These are phyloP conservation scores for Callocephalon fimbriatum DNA, from an alignment of 2,113 vertebrate genomes.

Conservation along the genomic window DNA sequence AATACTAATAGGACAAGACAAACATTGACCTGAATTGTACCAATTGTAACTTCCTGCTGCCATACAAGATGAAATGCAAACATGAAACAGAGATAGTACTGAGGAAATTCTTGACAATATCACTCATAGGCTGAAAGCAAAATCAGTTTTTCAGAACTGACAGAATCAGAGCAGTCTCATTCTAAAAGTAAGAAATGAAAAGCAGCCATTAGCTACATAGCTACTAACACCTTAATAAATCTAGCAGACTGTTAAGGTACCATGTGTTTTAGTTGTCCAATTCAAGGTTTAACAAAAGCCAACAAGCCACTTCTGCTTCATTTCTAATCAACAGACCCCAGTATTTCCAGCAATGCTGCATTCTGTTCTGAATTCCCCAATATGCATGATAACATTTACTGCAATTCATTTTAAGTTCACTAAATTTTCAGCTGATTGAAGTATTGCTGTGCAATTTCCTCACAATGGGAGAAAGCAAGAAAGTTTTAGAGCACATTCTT, in stretches of 20 bases:
- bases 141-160: neutral
- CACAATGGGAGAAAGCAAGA: neutral
- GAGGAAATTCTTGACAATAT: neutral
- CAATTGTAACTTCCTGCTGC: neutral
- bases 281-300: neutral
- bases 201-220: neutral
- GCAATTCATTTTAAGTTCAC: neutral
- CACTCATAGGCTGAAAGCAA: neutral
- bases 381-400: neutral
- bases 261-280: neutral
- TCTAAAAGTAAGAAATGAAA: neutral
- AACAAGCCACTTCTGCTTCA: neutral
- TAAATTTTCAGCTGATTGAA: neutral
- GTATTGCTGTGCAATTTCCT: neutral
- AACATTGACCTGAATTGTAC: neutral
- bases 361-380: neutral
- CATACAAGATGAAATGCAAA: neutral
- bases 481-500: neutral
- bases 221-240: neutral
- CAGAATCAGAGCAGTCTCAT: neutral
- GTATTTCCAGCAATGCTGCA: neutral
- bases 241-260: neutral
- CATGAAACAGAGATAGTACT: neutral
- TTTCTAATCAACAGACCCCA: neutral
- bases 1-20: neutral